A percentile compares a stretch with the other conserved stretches of the same genome.
phyloP scores from a whole-genome alignment of 1,140 invertebrate species.

The Aphelinus atriplicis region DNA sequence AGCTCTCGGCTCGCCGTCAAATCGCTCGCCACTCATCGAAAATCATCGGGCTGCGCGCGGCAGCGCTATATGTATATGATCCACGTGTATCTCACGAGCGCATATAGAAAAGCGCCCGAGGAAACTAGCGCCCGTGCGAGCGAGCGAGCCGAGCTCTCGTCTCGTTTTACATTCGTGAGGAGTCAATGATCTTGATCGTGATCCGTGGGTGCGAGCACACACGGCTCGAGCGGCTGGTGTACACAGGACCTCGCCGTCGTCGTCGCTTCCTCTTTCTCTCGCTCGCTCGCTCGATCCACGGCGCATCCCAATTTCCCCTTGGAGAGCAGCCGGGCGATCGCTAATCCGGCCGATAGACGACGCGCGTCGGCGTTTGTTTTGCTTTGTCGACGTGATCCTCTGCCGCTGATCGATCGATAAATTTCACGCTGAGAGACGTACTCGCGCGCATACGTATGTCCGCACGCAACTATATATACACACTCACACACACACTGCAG shows the following conservation, averaged over 20 bases:
- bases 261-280: slow-evolving; percentile 28
- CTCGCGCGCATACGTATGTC: slow-evolving; percentile 11
- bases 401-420: slow-evolving; percentile 35
- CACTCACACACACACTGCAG: neutral
- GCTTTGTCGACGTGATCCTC: slow-evolving; percentile 7
- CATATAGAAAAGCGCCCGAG: too few species aligned
- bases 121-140: neutral
- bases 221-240: neutral
- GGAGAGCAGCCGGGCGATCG: neutral
- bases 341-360: slow-evolving; percentile 22
- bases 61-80: neutral
- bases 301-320: neutral
- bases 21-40: neutral
- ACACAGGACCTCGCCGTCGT: slow-evolving; percentile 10
- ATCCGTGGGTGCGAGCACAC: slow-evolving; percentile 36
- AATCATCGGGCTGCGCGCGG: too few species aligned
- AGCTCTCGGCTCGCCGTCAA: too few species aligned
- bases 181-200: slow-evolving; percentile 60
- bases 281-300: neutral
- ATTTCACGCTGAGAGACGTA: slow-evolving; percentile 35
- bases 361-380: slow-evolving; percentile 21
- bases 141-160: slow-evolving; percentile 11
- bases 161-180: slow-evolving; percentile 55
- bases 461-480: too few species aligned
- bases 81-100: too few species aligned